Evolutionary conservation across 2,113 vertebrate species (phyloP).

Genomic region (Spea bombifrons): DNA sequence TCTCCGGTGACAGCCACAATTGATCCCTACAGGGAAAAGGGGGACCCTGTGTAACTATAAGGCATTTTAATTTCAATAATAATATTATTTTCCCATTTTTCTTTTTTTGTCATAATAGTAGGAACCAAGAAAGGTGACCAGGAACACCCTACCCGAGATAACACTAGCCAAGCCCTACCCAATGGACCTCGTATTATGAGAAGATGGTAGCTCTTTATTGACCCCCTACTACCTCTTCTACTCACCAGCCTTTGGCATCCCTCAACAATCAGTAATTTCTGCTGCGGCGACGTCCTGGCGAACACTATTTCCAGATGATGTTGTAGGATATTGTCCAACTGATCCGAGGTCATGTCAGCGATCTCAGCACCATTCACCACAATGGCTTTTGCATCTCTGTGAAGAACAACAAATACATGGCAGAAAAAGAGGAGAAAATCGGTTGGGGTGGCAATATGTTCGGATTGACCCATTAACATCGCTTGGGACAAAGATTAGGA

Average conservation of each 20-base stretch:
- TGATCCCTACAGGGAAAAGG: slow-evolving; percentile 4
- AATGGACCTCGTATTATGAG: neutral
- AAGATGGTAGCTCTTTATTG: neutral
- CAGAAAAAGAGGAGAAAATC: neutral
- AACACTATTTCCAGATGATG: slow-evolving; percentile 71
- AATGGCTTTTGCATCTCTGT: slow-evolving; percentile 65
- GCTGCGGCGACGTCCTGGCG: slow-evolving; percentile 73
- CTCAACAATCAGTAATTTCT: slow-evolving; percentile 75
- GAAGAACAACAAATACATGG: slow-evolving; percentile 5
- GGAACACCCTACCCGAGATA: too few species aligned
- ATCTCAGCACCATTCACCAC: slow-evolving; percentile 73
- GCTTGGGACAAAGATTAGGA: too few species aligned
- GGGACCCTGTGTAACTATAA: neutral
- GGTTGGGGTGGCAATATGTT: neutral
- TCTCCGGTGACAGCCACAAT: slow-evolving; percentile 43
- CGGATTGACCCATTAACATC: too few species aligned
- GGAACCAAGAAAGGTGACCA: too few species aligned
- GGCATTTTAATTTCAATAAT: too few species aligned
- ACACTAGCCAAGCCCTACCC: too few species aligned
- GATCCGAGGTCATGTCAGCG: slow-evolving; percentile 67
- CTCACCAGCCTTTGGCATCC: slow-evolving; percentile 75
- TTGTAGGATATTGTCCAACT: slow-evolving; percentile 66
- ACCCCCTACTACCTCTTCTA: neutral
- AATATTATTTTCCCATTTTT: too few species aligned
- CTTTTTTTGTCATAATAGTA: too few species aligned